Base-by-base conservation (phyloP, 2,888 invertebrate species). In the Liodrosophila aerea region DNA sequence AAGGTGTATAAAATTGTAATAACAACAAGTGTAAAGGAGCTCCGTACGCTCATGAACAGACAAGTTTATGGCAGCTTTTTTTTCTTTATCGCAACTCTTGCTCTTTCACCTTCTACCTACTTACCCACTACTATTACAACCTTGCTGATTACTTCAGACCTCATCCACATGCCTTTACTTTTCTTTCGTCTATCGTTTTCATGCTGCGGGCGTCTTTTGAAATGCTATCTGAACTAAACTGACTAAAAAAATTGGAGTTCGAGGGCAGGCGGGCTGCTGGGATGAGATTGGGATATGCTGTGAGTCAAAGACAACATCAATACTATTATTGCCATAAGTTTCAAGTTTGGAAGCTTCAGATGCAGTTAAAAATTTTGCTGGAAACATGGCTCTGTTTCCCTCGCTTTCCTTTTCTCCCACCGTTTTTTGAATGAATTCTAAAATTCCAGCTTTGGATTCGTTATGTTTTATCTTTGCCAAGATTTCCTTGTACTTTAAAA, bases 241-340 rank as follows among this genome's bases (percentile, higher is more conserved):
- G 45, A 9, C n/a, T 15, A 11, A 22, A 5, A 22, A 22, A 5
- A 5, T 5, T 5, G 2, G 22, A 5, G 5, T 22, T 2, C n/a
- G 30, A 9, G 8, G 9, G n/a, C n/a, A n/a, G n/a, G n/a, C n/a
- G 30, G 39, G 29, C 31, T 22, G 30, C 16, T 0, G 16, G 22
- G 29, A 5, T 5, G 49, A 27, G 12, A 37, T 4, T 13, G 47
- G 8, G 30, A 13, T 5, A 2, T 22, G 18, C 3, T 30, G 29
- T 13, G 64, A 65, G 66, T 66, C 83, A 78, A 82, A 77, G 83
- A 82, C 76, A 84, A 85, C 82, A 86, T 83, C 85, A 83, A 83
- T 85, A n/a, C n/a, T n/a, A 85, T 86, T 86, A 78, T 82, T 86
- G 80, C 83, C 83, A 83, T 83, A 86, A 83, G 83, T 86, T 83